Conservation (phyloP, 2,888 invertebrate genomes). For the Thalpophila matura region DNA sequence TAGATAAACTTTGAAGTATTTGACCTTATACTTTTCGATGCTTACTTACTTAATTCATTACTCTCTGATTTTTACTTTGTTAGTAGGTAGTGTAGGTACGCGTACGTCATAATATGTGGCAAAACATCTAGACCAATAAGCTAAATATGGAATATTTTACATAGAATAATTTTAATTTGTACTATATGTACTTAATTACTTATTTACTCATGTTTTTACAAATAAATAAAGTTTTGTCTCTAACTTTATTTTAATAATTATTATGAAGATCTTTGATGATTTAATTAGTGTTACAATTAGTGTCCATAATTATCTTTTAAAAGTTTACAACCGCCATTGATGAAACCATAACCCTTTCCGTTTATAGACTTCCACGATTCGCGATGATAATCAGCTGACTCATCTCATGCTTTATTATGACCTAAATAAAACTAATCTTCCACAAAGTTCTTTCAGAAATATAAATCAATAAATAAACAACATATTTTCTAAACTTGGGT, state of each 20-base stretch:
- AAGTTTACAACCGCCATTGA: background rate
- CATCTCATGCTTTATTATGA: slow-evolving; percentile 18
- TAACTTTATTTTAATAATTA: background rate
- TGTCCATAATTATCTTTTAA: background rate
- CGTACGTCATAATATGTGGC: no score
- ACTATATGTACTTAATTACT: no score
- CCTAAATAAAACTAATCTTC: slow-evolving; percentile 20
- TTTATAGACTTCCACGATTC: slow-evolving; percentile 12
- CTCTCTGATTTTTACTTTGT: no score
- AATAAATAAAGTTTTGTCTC: no score
- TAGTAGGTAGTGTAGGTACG: no score
- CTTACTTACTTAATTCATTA: no score
- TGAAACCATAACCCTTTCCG: background rate
- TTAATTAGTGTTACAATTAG: background rate
- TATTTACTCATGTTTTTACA: no score
- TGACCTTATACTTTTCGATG: no score
- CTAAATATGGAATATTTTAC: no score
- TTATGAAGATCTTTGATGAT: background rate
- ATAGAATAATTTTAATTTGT: no score
- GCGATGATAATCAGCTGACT: slow-evolving; percentile 7
- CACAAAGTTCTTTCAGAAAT: background rate
- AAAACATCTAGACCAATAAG: no score
- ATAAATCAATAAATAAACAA: background rate
- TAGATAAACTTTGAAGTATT: no score
- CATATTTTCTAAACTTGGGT: background rate